Evolutionary conservation across 2,888 invertebrate species (phyloP).

Genomic region (Urechis unicinctus): DNA sequence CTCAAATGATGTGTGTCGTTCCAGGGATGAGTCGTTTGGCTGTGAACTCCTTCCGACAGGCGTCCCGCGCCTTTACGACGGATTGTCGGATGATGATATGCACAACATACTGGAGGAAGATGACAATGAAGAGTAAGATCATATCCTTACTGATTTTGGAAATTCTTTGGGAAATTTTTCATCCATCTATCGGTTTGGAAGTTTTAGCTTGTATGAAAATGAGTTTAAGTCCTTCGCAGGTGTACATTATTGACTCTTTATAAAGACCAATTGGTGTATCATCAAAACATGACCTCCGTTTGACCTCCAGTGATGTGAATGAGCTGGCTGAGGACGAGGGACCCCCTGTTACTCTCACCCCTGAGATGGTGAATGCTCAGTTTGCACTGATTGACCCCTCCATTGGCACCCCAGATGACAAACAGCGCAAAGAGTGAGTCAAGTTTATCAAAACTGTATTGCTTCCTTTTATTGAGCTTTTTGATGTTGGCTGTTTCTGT

Average conservation of each 20-base stretch:
- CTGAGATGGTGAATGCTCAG: conserved; percentile 44
- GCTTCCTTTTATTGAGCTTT: too few species aligned
- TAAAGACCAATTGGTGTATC: too few species aligned
- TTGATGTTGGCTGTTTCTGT: too few species aligned
- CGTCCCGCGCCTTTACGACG: conserved; percentile 28
- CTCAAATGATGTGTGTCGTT: conserved; percentile 2
- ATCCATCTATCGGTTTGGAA: too few species aligned
- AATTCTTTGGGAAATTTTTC: too few species aligned
- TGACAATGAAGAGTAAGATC: too few species aligned
- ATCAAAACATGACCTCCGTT: too few species aligned
- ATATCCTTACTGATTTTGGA: too few species aligned
- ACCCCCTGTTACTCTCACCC: conserved; percentile 23
- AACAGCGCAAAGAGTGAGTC: conserved; percentile 16
- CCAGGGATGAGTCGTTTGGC: conserved; percentile 42
- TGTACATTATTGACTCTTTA: too few species aligned
- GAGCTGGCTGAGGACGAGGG: neutral
- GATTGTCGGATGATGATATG: conserved; percentile 24
- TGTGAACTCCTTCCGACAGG: conserved; percentile 34
- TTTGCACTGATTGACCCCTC: conserved; percentile 26
- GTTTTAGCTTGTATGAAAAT: too few species aligned
- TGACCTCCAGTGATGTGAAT: neutral
- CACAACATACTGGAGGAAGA: neutral
- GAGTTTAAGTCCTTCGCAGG: too few species aligned
- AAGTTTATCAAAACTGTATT: neutral
- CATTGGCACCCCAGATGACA: conserved; percentile 4